Evolutionary conservation across 2,888 invertebrate species (phyloP).

Genomic region (Lithophane leautieri): DNA sequence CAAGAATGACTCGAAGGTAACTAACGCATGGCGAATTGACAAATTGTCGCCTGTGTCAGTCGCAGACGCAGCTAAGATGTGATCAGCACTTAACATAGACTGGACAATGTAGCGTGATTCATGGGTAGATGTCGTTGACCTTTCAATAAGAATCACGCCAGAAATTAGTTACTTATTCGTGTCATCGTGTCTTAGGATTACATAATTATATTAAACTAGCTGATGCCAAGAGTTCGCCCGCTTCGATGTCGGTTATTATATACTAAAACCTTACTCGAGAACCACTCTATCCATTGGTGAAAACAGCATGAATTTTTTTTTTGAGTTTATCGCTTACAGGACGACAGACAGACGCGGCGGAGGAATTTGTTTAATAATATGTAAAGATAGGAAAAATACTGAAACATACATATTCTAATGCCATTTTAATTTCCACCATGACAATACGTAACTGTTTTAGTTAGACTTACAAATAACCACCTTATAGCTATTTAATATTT

Average conservation of each 20-base stretch:
- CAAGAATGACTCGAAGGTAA: constrained; percentile 46
- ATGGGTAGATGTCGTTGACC: constrained; percentile 34
- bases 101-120: constrained; percentile 58
- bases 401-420: not conserved
- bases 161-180: not conserved
- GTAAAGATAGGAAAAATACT: not conserved
- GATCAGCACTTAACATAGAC: constrained; percentile 51
- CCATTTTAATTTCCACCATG: not conserved
- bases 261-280: too few relatives aligned
- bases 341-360: too few relatives aligned
- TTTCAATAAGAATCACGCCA: constrained; percentile 3
- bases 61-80: constrained; percentile 43
- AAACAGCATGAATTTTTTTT: too few relatives aligned
- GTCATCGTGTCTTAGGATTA: not conserved
- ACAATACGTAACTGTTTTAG: not conserved
- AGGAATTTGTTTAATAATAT: too few relatives aligned
- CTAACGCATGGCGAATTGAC: constrained; percentile 59
- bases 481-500: not conserved
- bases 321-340: too few relatives aligned
- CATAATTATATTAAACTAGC: not conserved
- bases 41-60: constrained; percentile 43
- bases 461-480: not conserved
- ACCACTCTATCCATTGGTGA: too few relatives aligned
- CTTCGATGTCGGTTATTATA: too few relatives aligned
- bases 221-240: too few relatives aligned